A percentile compares a stretch with the other conserved stretches of the same genome.
Conservation (phyloP, 2,113 vertebrate genomes). For the Porphyrio hochstetteri region DNA sequence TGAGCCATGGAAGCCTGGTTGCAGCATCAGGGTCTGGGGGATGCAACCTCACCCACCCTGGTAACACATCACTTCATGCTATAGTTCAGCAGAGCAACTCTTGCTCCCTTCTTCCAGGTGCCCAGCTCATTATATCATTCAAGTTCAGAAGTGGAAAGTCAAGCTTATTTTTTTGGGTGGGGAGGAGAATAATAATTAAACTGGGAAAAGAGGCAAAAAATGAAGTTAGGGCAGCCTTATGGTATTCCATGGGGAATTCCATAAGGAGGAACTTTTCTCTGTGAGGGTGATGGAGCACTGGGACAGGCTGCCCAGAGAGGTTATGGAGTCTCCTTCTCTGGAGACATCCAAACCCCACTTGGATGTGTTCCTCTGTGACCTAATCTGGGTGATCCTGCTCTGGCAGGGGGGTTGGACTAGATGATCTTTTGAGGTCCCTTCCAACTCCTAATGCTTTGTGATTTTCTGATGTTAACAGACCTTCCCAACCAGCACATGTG, state of each 20-base stretch:
- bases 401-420: too few relatives aligned
- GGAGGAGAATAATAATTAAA: rapidly evolving
- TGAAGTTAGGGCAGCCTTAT: neutral
- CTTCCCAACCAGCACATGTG: neutral
- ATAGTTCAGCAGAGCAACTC: rapidly evolving
- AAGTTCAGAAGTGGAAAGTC: neutral
- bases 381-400: too few relatives aligned
- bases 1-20: rapidly evolving
- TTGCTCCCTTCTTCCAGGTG: neutral
- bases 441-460: too few relatives aligned
- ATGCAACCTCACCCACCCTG: neutral
- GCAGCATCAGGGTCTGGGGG: neutral
- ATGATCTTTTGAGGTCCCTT: too few relatives aligned
- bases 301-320: too few relatives aligned
- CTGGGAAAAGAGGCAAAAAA: rapidly evolving
- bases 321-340: too few relatives aligned
- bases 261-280: too few relatives aligned
- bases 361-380: too few relatives aligned
- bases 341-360: too few relatives aligned
- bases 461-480: neutral
- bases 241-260: too few relatives aligned
- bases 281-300: too few relatives aligned
- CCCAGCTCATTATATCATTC: neutral
- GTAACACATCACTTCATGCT: neutral
- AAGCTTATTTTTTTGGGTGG: neutral